Percentiles rank a stretch among this genome's conserved stretches.
Conservation (phyloP, 2,797 vertebrate species). For the Gymnothorax javanicus region DNA sequence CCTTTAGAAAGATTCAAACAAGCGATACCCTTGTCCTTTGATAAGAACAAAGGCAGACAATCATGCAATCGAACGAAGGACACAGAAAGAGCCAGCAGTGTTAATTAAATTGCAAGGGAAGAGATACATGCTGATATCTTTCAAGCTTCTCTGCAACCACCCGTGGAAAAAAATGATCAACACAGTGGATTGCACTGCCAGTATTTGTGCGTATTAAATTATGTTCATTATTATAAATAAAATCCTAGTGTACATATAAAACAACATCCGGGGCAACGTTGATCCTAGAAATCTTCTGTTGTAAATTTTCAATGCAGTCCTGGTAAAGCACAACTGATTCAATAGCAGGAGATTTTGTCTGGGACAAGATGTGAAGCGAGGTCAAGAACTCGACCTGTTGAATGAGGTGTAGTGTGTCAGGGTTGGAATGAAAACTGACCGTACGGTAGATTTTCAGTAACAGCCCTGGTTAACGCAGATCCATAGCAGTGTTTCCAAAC, state of each 20-base stretch:
- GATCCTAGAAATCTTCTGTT: too few relatives aligned
- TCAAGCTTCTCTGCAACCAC: background rate
- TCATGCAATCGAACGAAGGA: background rate
- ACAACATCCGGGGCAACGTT: background rate
- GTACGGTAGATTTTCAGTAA: too few relatives aligned
- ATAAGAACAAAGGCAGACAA: background rate
- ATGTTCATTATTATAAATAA: background rate
- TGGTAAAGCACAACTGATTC: too few relatives aligned
- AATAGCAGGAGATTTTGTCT: too few relatives aligned
- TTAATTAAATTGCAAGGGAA: background rate
- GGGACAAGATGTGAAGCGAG: too few relatives aligned
- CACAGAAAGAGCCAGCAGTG: background rate
- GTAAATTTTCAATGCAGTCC: too few relatives aligned
- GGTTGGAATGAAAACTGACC: too few relatives aligned
- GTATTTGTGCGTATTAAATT: background rate
- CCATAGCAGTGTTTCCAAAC: too few relatives aligned
- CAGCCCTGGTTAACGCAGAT: too few relatives aligned
- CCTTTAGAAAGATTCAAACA: background rate
- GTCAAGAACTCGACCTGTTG: too few relatives aligned
- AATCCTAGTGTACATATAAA: background rate
- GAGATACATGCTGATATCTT: background rate
- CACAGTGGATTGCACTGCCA: background rate
- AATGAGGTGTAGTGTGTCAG: too few relatives aligned
- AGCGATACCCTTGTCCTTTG: background rate
- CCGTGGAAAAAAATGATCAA: background rate